Percentiles rank a stretch among this genome's conserved stretches.
phyloP scores from a whole-genome alignment of 2,888 invertebrate species.

The Pyralis farinalis region DNA sequence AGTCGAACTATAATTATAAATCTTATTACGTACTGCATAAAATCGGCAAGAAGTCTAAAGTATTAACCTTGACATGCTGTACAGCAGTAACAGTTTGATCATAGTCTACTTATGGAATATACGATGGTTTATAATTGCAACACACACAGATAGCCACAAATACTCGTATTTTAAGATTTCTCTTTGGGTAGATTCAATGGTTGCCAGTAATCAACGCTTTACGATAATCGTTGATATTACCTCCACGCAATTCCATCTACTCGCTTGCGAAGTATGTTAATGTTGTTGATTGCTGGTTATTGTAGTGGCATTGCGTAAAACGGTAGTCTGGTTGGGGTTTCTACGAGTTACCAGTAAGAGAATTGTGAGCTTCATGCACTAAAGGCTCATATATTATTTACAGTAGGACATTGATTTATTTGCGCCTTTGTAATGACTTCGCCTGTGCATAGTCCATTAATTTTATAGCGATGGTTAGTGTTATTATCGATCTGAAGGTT shows the following conservation, averaged over 20 bases:
- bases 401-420: conserved; percentile 59
- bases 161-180: background rate
- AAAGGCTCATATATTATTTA: conserved; percentile 43
- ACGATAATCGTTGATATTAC: conserved; percentile 9
- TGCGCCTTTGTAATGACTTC: conserved; percentile 54
- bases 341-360: conserved; percentile 34
- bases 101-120: no score
- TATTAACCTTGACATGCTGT: no score
- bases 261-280: conserved; percentile 31
- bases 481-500: no score
- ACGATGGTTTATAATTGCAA: no score
- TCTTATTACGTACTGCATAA: no score
- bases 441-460: conserved; percentile 37
- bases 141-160: background rate
- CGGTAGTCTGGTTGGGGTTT: conserved; percentile 40
- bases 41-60: no score
- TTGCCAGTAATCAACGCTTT: conserved; percentile 1
- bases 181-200: background rate
- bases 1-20: no score
- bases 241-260: conserved; percentile 14
- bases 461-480: no score
- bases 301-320: conserved; percentile 41
- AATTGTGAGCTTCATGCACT: background rate
- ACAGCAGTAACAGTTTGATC: no score
- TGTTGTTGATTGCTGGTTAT: conserved; percentile 49